Evolutionary conservation across 2,113 vertebrate genomes (phyloP), one percentile per base, ranked within the genome.

Genomic region (Pagrus major): DNA sequence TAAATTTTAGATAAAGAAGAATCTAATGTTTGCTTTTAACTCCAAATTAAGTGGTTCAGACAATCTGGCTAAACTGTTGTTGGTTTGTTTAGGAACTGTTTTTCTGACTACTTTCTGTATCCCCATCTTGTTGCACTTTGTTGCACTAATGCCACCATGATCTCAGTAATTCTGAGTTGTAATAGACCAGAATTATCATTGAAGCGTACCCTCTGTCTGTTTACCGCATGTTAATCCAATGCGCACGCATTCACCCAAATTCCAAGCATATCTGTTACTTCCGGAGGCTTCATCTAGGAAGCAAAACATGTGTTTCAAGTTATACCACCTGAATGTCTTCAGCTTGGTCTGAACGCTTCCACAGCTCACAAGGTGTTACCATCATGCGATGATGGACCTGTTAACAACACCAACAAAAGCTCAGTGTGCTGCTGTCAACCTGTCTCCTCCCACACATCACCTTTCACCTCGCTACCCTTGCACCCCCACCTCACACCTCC

Each of bases 341-440:
- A 33, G 47, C 61, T 66, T 20, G 35, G 27, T 39, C 37, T 78
- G 47, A 84, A 42, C 61, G 61, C 51, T 51, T 75, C 65, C 47
- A 63, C 76, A 39, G 8, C 58, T 61, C 47, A 31, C 60, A 37
- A 86, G 72, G 90, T 90, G 88, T 85, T 67, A 41, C 75, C 70
- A 2, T 71, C 49, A 37, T 18, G 75, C 9, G 72, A 79, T 52
- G 87, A 90, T 59, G 54, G 81, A 87, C n/a, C 61, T 51, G 85
- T 66, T 85, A 74, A 80, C 71, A 85, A 51, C 20, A 4, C 27
- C 82, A 89, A 88, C 79, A 92, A 91, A 93, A 80, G 82, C 83
- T 76, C 81, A 84, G 83, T 90, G 80, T 90, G 86, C 74, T 78
- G 70, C 83, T 85, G 86, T 89, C 89, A 90, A 88, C 81, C 83